phyloP scores from a whole-genome alignment of 2,113 vertebrate genomes.

The Ameiurus melas region DNA sequence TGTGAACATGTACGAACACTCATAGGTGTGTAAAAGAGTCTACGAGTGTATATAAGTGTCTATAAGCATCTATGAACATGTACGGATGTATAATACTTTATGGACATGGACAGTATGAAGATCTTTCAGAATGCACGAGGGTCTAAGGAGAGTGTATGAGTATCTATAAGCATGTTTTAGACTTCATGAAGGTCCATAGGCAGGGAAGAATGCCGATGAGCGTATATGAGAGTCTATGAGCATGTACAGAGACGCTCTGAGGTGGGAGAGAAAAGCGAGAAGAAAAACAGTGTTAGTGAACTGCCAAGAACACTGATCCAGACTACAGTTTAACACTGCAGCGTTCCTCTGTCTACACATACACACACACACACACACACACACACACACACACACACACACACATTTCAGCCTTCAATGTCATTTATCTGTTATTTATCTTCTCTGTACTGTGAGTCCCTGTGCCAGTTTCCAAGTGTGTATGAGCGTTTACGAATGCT shows the following conservation, averaged over 20 bases:
- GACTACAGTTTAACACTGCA: conserved; percentile 58
- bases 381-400: conserved; percentile 34
- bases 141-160: background rate
- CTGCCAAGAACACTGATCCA: conserved; percentile 60
- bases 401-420: background rate
- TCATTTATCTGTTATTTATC: too few species aligned
- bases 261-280: conserved; percentile 38
- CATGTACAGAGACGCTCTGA: conserved; percentile 24
- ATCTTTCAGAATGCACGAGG: too few species aligned
- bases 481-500: too few species aligned
- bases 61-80: background rate
- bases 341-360: conserved; percentile 26
- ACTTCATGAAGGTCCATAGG: background rate
- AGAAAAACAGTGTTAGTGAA: conserved; percentile 50
- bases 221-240: background rate
- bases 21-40: background rate
- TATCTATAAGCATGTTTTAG: background rate
- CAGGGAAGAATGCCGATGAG: background rate
- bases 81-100: background rate
- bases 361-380: conserved; percentile 34
- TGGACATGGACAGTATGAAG: too few species aligned
- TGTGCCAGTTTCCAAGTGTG: too few species aligned
- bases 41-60: too few species aligned
- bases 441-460: too few species aligned
- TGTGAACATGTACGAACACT: too few species aligned